Base-by-base conservation (phyloP, 2,888 invertebrate genomes). In the Serrognathus titanus region DNA sequence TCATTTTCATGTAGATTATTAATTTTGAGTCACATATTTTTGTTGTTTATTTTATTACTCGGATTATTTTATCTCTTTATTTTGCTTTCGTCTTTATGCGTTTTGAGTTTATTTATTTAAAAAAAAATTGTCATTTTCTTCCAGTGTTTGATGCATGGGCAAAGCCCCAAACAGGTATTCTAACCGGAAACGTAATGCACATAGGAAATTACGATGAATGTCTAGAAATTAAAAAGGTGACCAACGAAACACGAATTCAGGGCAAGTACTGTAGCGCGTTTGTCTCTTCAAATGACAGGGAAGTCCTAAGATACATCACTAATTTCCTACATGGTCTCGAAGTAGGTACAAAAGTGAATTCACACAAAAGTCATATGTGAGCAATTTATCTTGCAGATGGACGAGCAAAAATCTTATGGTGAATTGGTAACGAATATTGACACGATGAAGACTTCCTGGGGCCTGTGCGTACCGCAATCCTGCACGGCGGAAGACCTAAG, bases 161-260 rank as follows among this genome's bases (percentile, higher is more conserved):
- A 4, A 65, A 65, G 49, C 50, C 59, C 2, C 63, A 62, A 51
- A 49, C 63, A 5, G 65, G 65, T 6, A 54, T 63, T 5, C 20
- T 61, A 20, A 55, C 52, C 16, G 65, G 65, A 11, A 61, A 63
- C 51, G 36, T 56, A 7, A 43, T 59, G n/a, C 59, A 59, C 51
- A 51, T 63, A 9, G 65, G 65, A 39, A 62, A 60, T 11, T 65
- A 57, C 12, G 65, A 65, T 31, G 61, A 65, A 56, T 65, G 65
- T 35, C 40, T 59, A 7, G 56, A 24, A 2, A 35, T 62, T 6
- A 31, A 31, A 6, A 41, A 53, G 12, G 10, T 12, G 16, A 31
- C 36, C 8, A 56, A 56, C 41, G 43, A 37, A 4, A 47, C 43
- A 2, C 16, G 43, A 16, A 55, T 58, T 16, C 35, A 48, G 6